These are phyloP conservation scores for Anastrepha obliqua DNA, from an alignment of 1,140 invertebrate species.

Conservation along the genomic window DNA sequence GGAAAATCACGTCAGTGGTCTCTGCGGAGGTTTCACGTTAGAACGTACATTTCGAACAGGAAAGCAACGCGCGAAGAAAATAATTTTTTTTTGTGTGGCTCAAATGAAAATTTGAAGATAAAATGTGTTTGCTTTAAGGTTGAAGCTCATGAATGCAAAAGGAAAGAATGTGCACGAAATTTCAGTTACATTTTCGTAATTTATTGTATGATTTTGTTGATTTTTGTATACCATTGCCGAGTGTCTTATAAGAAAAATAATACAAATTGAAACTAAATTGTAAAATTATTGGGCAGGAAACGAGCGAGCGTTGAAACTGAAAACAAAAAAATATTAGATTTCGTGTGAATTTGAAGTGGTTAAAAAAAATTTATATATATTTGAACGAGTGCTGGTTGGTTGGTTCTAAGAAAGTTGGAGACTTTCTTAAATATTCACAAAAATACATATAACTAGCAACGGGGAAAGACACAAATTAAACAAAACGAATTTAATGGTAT, in stretches of 20 bases:
- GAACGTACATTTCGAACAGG: constrained; percentile 69
- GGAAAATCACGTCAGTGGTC: constrained; percentile 68
- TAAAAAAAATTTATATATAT: not conserved
- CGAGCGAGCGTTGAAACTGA: not conserved
- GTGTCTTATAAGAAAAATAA: constrained; percentile 55
- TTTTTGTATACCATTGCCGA: not conserved
- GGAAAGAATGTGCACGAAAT: not conserved
- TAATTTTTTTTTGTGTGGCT: not conserved
- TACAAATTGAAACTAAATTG: constrained; percentile 31
- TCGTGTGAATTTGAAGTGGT: not conserved
- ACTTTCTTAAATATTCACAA: too few species aligned
- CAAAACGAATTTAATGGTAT: not conserved
- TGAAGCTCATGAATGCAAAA: not conserved
- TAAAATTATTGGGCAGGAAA: not conserved
- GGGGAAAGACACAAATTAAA: not conserved
- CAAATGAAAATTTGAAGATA: not conserved
- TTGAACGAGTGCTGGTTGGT: not conserved
- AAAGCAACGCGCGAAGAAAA: constrained; percentile 62
- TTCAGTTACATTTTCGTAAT: not conserved
- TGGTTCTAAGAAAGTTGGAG: not conserved
- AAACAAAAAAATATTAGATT: not conserved
- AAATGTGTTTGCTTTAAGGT: not conserved
- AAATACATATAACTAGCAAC: not conserved
- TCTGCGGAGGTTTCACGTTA: constrained; percentile 74
- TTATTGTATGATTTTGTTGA: not conserved